Percentiles rank a stretch among this genome's conserved stretches.
Conservation (phyloP, 2,888 invertebrate species). For the Acrobasis consociella region DNA sequence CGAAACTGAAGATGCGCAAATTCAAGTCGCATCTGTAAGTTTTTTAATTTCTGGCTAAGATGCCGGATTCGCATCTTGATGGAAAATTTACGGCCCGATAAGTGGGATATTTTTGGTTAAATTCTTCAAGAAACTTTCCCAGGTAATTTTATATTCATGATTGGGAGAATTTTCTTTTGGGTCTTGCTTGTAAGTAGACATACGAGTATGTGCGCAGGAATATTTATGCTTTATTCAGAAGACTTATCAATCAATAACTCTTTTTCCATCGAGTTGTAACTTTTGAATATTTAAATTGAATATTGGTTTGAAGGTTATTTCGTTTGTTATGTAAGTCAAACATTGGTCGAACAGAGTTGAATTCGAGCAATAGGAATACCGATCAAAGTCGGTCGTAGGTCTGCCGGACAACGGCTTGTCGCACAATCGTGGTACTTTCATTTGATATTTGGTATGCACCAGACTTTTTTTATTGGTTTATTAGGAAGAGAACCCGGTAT, state of each 20-base stretch:
- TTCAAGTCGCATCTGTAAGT: neutral
- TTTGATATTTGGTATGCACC: too few species aligned
- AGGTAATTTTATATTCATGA: conserved; percentile 2
- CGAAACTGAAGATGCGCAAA: too few species aligned
- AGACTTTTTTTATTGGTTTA: too few species aligned
- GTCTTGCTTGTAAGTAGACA: neutral
- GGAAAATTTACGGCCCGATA: conserved; percentile 31
- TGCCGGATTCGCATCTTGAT: conserved; percentile 27
- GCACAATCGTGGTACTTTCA: too few species aligned
- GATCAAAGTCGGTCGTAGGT: too few species aligned
- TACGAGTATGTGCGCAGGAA: neutral
- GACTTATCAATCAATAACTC: neutral
- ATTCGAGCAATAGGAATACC: too few species aligned
- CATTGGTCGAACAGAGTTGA: too few species aligned
- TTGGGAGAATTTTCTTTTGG: neutral
- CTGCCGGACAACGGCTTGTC: too few species aligned
- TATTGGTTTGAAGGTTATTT: too few species aligned
- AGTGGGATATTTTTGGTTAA: conserved; percentile 27
- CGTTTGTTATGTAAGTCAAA: too few species aligned
- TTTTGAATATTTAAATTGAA: neutral
- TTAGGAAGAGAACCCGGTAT: too few species aligned
- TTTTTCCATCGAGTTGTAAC: neutral
- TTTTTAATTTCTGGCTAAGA: conserved; percentile 21
- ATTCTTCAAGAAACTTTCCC: conserved; percentile 11
- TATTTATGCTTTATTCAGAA: neutral